Conservation (phyloP, 2,113 vertebrate genomes). For the Orientallactaga bullata region DNA sequence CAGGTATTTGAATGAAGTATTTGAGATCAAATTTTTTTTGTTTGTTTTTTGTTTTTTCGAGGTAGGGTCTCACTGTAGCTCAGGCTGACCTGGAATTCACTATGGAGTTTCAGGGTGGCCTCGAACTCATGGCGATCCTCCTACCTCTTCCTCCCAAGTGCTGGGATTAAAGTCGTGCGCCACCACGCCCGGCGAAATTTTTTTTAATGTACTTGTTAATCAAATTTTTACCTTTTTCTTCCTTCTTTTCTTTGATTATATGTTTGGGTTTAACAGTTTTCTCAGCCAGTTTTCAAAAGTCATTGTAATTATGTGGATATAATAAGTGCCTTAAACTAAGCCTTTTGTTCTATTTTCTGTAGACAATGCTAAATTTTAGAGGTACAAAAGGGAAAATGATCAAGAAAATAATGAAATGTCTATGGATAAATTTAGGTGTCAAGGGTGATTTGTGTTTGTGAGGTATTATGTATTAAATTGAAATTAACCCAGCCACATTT, state of each 20-base stretch:
- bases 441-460: neutral
- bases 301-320: neutral
- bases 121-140: too few species aligned
- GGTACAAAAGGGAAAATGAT: neutral
- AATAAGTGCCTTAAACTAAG: neutral
- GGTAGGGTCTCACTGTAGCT: too few species aligned
- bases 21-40: too few species aligned
- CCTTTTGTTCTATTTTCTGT: neutral
- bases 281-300: neutral
- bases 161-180: too few species aligned
- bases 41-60: too few species aligned
- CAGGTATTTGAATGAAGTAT: slow-evolving; percentile 27
- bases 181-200: too few species aligned
- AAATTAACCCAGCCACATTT: neutral
- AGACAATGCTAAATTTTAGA: neutral
- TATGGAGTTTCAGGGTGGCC: too few species aligned
- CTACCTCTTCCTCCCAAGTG: too few species aligned
- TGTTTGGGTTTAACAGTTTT: slow-evolving; percentile 26
- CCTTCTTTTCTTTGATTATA: neutral
- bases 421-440: neutral
- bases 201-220: neutral
- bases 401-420: neutral
- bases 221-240: neutral
- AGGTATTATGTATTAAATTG: neutral
- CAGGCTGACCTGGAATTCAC: too few species aligned